phyloP scores from a whole-genome alignment of 2,888 invertebrate genomes.

The Drosophila pegasa region DNA sequence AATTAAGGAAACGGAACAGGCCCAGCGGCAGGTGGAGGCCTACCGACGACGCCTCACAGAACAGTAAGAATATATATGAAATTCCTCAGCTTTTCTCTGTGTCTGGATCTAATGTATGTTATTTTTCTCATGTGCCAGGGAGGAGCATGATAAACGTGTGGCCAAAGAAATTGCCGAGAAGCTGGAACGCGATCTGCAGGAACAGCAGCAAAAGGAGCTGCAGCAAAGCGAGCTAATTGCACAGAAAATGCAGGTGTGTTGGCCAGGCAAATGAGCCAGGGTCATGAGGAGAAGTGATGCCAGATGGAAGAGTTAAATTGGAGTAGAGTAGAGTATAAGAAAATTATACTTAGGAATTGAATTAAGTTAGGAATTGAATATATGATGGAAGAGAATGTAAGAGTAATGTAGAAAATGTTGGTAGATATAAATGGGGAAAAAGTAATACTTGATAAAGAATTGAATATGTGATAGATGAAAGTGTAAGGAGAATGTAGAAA shows the following conservation, averaged over 20 bases:
- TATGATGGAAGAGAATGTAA: too few relatives aligned
- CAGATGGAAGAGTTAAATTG: not conserved
- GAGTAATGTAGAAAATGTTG: too few relatives aligned
- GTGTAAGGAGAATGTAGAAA: not conserved
- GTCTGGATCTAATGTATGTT: not conserved
- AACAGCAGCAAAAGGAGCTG: slow-evolving; percentile 85
- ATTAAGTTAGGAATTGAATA: too few relatives aligned
- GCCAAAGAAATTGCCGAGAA: slow-evolving; percentile 89
- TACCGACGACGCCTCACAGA: slow-evolving; percentile 85
- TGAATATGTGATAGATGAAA: not conserved
- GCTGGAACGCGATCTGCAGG: slow-evolving; percentile 86
- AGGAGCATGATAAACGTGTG: slow-evolving; percentile 88
- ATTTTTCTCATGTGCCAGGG: slow-evolving; percentile 84
- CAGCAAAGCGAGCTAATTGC: slow-evolving; percentile 86
- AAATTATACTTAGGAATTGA: too few relatives aligned
- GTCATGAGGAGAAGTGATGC: not conserved
- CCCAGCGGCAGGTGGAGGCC: slow-evolving; percentile 88
- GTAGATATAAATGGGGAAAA: too few relatives aligned
- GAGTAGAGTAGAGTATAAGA: not conserved
- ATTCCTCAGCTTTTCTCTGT: not conserved
- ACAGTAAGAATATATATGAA: slow-evolving; percentile 86
- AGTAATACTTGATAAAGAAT: not conserved
- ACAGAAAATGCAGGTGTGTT: slow-evolving; percentile 85
- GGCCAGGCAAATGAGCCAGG: not conserved
- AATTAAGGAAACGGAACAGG: slow-evolving; percentile 88